Evolutionary conservation across 2,113 vertebrate genomes (phyloP).

Genomic region (Trichechus manatus): DNA sequence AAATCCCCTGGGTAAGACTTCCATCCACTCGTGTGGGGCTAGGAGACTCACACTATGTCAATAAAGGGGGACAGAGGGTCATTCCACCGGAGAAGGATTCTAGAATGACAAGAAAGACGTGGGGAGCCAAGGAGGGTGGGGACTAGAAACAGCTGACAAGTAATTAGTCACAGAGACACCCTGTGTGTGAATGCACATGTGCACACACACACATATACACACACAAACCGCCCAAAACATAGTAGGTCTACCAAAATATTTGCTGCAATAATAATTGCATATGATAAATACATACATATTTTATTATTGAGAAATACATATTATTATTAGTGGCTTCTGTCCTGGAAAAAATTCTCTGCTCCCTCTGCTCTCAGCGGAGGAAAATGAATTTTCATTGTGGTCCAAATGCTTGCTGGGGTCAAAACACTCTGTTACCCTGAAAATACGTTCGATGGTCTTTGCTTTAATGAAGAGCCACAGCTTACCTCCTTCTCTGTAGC

Average conservation of each 20-base stretch:
- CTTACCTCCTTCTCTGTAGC: constrained; percentile 61
- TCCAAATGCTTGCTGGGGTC: constrained; percentile 76
- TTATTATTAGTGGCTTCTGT: constrained; percentile 67
- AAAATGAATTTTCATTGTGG: constrained; percentile 74
- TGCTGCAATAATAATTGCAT: background rate
- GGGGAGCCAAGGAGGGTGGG: rapidly evolving
- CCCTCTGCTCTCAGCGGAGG: background rate
- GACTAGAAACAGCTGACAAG: background rate
- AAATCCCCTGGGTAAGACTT: background rate
- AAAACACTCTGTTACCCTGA: constrained; percentile 73
- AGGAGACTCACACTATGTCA: background rate
- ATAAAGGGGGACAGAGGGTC: background rate
- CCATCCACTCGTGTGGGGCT: background rate
- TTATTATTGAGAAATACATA: background rate
- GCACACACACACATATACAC: no score
- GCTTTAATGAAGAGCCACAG: constrained; percentile 80
- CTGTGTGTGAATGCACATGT: rapidly evolving
- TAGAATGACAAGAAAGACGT: background rate
- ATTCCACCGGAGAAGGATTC: background rate
- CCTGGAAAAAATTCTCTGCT: background rate
- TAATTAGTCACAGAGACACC: background rate
- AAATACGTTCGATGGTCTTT: constrained; percentile 79
- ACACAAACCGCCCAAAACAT: background rate
- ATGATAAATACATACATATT: background rate
- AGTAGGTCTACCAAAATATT: background rate